Percentiles rank a stretch among this genome's conserved stretches.
Conservation (phyloP, 2,113 vertebrate genomes). For the Callithrix jacchus region DNA sequence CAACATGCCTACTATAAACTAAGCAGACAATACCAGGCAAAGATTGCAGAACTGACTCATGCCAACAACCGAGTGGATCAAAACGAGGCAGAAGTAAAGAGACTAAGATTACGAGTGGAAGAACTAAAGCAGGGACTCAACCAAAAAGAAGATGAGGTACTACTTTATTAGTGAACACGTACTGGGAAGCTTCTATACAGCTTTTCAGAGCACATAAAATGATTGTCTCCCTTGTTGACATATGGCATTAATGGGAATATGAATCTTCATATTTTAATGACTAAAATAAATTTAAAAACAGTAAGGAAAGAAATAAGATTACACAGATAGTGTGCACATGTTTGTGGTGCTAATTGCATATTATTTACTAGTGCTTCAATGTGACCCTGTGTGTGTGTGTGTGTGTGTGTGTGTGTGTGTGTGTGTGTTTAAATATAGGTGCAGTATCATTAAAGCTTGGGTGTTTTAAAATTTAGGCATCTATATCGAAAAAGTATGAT, state of each 20-base stretch:
- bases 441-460: not conserved
- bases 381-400: not conserved
- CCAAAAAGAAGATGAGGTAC: conserved; percentile 41
- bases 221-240: not conserved
- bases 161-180: not conserved
- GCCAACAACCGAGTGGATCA: not conserved
- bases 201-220: not conserved
- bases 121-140: conserved; percentile 28
- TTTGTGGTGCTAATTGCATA: not conserved
- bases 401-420: not conserved
- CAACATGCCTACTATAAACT: not conserved
- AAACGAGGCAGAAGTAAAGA: conserved; percentile 57
- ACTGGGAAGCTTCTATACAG: not conserved
- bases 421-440: not conserved
- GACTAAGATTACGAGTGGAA: conserved; percentile 40
- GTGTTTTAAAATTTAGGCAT: not conserved
- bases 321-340: not conserved
- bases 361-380: not conserved
- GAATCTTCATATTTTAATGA: not conserved
- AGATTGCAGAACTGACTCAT: not conserved
- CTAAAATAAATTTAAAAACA: not conserved
- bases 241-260: not conserved
- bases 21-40: conserved; percentile 50
- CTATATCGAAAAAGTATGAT: not conserved
- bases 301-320: not conserved